A percentile compares a stretch with the other conserved stretches of the same genome.
Conservation (phyloP, 2,113 vertebrate species). For the Austrofundulus limnaeus region DNA sequence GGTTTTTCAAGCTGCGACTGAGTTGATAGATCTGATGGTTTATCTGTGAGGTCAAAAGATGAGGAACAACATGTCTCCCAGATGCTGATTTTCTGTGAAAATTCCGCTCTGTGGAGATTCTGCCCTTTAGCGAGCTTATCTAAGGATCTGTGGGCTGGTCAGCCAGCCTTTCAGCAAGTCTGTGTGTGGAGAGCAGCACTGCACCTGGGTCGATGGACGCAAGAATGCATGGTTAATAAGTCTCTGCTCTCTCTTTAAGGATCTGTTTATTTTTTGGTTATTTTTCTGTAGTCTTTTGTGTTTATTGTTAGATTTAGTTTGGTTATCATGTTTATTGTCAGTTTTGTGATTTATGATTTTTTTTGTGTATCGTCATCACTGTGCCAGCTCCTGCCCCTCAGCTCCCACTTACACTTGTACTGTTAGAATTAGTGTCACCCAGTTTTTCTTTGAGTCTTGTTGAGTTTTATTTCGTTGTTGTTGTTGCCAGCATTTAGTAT, state of each 20-base stretch:
- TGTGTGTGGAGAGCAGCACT: slow-evolving; percentile 18
- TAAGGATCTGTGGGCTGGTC: slow-evolving; percentile 46
- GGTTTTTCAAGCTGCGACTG: slow-evolving; percentile 37
- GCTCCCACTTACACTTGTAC: no score
- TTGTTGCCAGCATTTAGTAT: no score
- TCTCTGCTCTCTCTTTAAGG: slow-evolving; percentile 25
- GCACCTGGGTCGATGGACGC: slow-evolving; percentile 29
- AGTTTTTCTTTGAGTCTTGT: no score
- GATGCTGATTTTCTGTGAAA: slow-evolving; percentile 53
- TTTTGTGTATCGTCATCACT: no score
- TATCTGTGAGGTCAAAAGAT: slow-evolving; percentile 60
- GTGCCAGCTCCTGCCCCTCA: no score
- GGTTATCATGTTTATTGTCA: no score
- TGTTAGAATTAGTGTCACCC: no score
- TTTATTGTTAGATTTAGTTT: no score
- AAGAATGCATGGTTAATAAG: slow-evolving; percentile 56
- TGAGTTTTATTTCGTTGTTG: no score
- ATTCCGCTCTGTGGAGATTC: slow-evolving; percentile 48
- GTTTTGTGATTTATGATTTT: no score
- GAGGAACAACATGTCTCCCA: slow-evolving; percentile 27
- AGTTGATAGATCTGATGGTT: slow-evolving; percentile 42
- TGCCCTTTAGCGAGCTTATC: slow-evolving; percentile 58
- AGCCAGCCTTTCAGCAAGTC: slow-evolving; percentile 24
- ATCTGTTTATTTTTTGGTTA: no score
- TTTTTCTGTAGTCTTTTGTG: no score